Percentiles rank a stretch among this genome's conserved stretches.
Evolutionary conservation across 2,888 invertebrate genomes (phyloP).

Genomic region (Epinotia bilunana): DNA sequence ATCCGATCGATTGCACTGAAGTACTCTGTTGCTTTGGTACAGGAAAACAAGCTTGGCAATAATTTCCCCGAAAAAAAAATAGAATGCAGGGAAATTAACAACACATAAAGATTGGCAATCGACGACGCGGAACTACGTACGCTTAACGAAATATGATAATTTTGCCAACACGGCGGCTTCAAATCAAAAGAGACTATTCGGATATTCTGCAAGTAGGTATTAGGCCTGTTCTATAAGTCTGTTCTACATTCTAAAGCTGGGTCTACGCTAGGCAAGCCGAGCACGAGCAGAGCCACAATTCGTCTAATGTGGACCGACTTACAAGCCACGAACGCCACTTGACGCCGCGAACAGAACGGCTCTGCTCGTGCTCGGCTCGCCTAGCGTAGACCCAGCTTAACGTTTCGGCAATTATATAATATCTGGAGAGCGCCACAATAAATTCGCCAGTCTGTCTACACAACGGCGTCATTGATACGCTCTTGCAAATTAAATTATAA

Average conservation of each 20-base stretch:
- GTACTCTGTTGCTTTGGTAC: neutral
- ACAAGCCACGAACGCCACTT: too few relatives aligned
- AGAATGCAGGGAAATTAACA: neutral
- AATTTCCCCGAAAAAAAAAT: neutral
- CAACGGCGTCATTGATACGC: too few relatives aligned
- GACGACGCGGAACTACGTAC: neutral
- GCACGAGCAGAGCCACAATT: too few relatives aligned
- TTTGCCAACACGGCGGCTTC: neutral
- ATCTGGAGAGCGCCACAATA: neutral
- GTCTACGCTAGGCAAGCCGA: too few relatives aligned
- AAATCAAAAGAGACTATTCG: neutral
- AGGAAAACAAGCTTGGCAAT: neutral
- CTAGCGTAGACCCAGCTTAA: too few relatives aligned
- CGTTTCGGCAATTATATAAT: neutral
- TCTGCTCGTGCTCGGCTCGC: too few relatives aligned
- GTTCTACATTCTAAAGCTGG: neutral
- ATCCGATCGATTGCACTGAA: constrained; percentile 1
- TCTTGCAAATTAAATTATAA: too few relatives aligned
- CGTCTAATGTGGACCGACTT: too few relatives aligned
- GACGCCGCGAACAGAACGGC: too few relatives aligned
- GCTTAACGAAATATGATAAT: neutral
- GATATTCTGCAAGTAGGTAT: neutral
- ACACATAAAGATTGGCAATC: neutral
- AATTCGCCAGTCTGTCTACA: too few relatives aligned
- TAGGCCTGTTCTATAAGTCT: neutral